These are phyloP conservation scores for Philereme transversata DNA, from an alignment of 2,888 invertebrate genomes.

Conservation along the genomic window DNA sequence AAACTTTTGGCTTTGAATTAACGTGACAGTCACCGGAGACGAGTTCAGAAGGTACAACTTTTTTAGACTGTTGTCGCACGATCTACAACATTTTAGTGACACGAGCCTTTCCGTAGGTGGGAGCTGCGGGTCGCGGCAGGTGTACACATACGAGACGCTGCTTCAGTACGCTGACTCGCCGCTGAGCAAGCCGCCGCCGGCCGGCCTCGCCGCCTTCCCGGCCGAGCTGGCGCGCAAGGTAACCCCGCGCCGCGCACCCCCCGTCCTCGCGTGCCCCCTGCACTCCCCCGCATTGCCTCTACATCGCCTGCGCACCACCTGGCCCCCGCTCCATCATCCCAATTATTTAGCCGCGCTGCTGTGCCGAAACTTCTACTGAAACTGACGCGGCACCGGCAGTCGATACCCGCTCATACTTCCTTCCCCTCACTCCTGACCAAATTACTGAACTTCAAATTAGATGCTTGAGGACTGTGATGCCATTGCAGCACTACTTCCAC, in stretches of 20 bases:
- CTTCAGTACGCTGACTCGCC: conserved; percentile 82
- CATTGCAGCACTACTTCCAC: too few species aligned
- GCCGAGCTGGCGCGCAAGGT: conserved; percentile 82
- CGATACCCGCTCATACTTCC: conserved; percentile 7
- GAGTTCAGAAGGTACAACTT: too few species aligned
- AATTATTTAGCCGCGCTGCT: conserved; percentile 77
- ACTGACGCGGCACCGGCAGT: conserved; percentile 21
- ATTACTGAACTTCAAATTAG: too few species aligned
- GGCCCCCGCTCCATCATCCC: conserved; percentile 67
- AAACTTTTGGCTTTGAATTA: too few species aligned
- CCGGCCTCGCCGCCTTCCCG: conserved; percentile 76
- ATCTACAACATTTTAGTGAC: neutral
- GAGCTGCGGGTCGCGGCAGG: conserved; percentile 66
- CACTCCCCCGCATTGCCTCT: conserved; percentile 41
- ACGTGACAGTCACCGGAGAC: too few species aligned
- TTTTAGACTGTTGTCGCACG: neutral
- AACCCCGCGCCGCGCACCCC: conserved; percentile 57
- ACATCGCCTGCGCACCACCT: conserved; percentile 49
- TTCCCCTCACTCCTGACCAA: conserved; percentile 40
- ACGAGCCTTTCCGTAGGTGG: conserved; percentile 38
- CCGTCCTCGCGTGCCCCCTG: conserved; percentile 38
- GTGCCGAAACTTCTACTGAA: conserved; percentile 77
- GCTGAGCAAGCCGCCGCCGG: conserved; percentile 81
- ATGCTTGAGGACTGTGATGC: too few species aligned
- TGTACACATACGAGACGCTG: conserved; percentile 81